phyloP scores from a whole-genome alignment of 1,140 invertebrate species.

The Gryllus bimaculatus region DNA sequence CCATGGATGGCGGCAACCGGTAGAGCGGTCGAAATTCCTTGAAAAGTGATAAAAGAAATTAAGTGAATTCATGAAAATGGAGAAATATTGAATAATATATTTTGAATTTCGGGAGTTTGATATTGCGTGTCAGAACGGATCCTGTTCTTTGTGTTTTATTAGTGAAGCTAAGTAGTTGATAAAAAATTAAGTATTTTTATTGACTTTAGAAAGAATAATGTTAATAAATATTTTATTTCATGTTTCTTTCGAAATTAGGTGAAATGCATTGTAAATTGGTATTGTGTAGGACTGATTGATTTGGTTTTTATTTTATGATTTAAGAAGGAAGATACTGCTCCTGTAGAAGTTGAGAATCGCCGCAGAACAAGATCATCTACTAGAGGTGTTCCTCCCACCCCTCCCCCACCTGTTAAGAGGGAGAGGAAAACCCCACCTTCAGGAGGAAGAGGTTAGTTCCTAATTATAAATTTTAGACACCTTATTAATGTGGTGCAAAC shows the following conservation, averaged over 20 bases:
- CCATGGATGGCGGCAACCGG: not conserved
- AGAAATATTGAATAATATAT: no score
- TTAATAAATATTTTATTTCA: not conserved
- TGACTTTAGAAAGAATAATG: no score
- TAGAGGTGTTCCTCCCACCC: conserved; percentile 33
- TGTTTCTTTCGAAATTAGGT: not conserved
- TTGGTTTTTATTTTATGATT: not conserved
- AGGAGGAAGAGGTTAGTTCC: conserved; percentile 19
- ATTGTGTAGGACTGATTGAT: not conserved
- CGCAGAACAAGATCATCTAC: conserved; percentile 36
- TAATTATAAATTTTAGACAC: not conserved
- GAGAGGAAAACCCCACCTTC: conserved; percentile 31
- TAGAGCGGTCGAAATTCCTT: no score
- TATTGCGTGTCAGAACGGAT: not conserved
- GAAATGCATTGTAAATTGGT: not conserved
- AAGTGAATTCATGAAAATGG: no score
- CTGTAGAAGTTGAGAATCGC: conserved; percentile 32
- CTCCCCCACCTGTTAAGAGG: conserved; percentile 36
- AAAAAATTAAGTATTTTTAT: no score
- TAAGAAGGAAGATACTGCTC: conserved; percentile 11
- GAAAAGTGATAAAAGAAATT: no score
- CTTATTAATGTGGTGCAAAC: not conserved
- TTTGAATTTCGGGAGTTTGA: not conserved
- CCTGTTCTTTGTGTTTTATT: no score
- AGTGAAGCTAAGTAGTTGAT: no score